These are phyloP conservation scores for Drosophila obscura DNA, from an alignment of 1,140 invertebrate species.

Conservation along the genomic window DNA sequence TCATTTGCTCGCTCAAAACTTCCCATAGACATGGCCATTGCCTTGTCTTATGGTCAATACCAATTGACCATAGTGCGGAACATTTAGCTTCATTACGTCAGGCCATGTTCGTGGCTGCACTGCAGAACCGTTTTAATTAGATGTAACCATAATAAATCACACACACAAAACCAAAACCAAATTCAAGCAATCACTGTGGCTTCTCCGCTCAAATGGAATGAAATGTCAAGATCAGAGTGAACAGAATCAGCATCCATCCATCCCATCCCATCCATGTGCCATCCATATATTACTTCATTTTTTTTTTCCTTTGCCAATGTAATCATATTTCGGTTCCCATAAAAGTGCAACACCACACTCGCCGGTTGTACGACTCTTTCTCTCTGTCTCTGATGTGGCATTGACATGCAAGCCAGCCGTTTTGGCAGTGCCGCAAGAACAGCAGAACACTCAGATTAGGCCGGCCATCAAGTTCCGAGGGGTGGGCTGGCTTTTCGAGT, in stretches of 20 bases:
- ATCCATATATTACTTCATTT: not conserved
- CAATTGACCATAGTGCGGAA: slow-evolving; percentile 78
- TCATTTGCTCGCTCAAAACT: slow-evolving; percentile 8
- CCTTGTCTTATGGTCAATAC: slow-evolving; percentile 76
- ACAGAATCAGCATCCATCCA: slow-evolving; percentile 29
- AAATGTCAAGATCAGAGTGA: slow-evolving; percentile 5
- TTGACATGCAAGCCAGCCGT: slow-evolving; percentile 60
- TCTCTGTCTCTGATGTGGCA: slow-evolving; percentile 42
- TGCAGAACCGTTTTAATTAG: slow-evolving; percentile 79
- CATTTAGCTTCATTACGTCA: slow-evolving; percentile 82
- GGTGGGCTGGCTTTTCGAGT: slow-evolving; percentile 7
- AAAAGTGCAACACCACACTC: slow-evolving; percentile 7
- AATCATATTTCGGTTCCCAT: slow-evolving; percentile 20
- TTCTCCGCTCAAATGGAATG: not conserved
- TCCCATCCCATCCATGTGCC: no score
- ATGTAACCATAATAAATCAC: slow-evolving; percentile 80
- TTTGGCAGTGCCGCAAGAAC: slow-evolving; percentile 22
- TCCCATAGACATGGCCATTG: slow-evolving; percentile 12
- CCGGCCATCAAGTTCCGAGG: slow-evolving; percentile 27
- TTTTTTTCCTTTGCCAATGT: not conserved
- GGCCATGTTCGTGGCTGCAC: slow-evolving; percentile 65
- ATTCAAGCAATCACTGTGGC: not conserved
- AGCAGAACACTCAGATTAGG: slow-evolving; percentile 1
- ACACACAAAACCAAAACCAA: slow-evolving; percentile 13
- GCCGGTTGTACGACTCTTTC: no score